A percentile compares a stretch with the other conserved stretches of the same genome.
Conservation (phyloP, 2,888 invertebrate species). For the Tiliacea aurago region DNA sequence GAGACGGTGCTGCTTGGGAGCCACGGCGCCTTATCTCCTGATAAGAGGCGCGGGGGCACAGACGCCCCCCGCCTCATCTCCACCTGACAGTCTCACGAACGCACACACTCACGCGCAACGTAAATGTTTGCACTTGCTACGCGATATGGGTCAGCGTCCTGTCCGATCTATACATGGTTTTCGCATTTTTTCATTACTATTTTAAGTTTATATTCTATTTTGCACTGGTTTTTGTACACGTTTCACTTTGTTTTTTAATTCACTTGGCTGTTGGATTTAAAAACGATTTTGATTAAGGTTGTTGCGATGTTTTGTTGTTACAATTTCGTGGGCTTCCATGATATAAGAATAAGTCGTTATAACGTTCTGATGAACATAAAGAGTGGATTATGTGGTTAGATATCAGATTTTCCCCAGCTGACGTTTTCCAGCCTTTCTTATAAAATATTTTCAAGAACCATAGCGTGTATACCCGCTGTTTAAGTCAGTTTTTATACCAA, state of each 20-base stretch:
- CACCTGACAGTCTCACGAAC: slow-evolving; percentile 85
- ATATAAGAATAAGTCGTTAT: neutral
- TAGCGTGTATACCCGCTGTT: slow-evolving; percentile 25
- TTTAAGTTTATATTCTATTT: slow-evolving; percentile 64
- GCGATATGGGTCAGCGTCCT: slow-evolving; percentile 86
- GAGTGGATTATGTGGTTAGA: neutral
- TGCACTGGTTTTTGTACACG: slow-evolving; percentile 68
- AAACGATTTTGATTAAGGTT: slow-evolving; percentile 51
- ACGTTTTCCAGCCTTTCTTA: neutral
- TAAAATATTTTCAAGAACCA: slow-evolving; percentile 13
- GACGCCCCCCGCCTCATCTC: slow-evolving; percentile 89
- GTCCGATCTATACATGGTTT: slow-evolving; percentile 83
- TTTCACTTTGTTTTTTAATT: slow-evolving; percentile 62
- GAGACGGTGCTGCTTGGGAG: slow-evolving; percentile 79
- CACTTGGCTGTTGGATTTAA: slow-evolving; percentile 60
- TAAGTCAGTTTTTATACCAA: slow-evolving; percentile 55
- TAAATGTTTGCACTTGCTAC: slow-evolving; percentile 73
- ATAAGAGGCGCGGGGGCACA: slow-evolving; percentile 89
- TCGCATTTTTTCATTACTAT: slow-evolving; percentile 80
- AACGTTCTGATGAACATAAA: neutral
- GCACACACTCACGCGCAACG: slow-evolving; percentile 75
- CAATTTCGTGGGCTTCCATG: slow-evolving; percentile 30
- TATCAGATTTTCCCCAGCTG: neutral
- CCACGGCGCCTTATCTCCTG: slow-evolving; percentile 88
- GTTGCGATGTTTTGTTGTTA: slow-evolving; percentile 75